Evolutionary conservation across 2,888 invertebrate species (phyloP).

Genomic region (Epistrophe eligans): DNA sequence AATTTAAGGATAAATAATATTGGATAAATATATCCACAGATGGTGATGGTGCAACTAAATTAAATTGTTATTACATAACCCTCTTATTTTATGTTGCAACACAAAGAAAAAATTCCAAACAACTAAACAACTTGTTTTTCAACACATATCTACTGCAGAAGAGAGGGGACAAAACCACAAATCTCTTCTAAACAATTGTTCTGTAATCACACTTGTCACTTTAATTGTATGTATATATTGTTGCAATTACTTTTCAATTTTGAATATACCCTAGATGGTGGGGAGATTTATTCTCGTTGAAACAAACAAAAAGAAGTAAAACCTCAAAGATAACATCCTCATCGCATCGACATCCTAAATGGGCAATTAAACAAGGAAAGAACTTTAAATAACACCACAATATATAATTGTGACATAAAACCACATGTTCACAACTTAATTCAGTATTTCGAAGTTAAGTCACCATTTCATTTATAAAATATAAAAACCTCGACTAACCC

Average conservation of each 20-base stretch:
- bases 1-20: neutral
- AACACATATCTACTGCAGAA: neutral
- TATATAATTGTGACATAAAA: slow-evolving; percentile 84
- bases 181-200: slow-evolving; percentile 31
- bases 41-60: slow-evolving; percentile 10
- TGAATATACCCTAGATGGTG: neutral
- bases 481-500: slow-evolving; percentile 22
- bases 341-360: slow-evolving; percentile 40
- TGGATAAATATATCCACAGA: neutral
- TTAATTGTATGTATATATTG: slow-evolving; percentile 55
- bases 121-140: slow-evolving; percentile 26
- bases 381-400: slow-evolving; percentile 68
- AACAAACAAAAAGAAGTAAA: neutral
- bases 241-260: slow-evolving; percentile 70
- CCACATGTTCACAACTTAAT: slow-evolving; percentile 83
- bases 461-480: no score
- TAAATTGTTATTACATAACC: slow-evolving; percentile 38
- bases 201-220: slow-evolving; percentile 61
- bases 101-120: neutral
- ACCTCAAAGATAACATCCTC: slow-evolving; percentile 14
- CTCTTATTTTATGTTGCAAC: neutral
- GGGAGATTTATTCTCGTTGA: slow-evolving; percentile 50
- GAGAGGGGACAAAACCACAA: slow-evolving; percentile 18
- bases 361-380: slow-evolving; percentile 70
- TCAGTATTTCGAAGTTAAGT: slow-evolving; percentile 22